Percentiles rank a stretch among this genome's conserved stretches.
phyloP scores from a whole-genome alignment of 2,888 invertebrate species.

The Rosalia funebris region DNA sequence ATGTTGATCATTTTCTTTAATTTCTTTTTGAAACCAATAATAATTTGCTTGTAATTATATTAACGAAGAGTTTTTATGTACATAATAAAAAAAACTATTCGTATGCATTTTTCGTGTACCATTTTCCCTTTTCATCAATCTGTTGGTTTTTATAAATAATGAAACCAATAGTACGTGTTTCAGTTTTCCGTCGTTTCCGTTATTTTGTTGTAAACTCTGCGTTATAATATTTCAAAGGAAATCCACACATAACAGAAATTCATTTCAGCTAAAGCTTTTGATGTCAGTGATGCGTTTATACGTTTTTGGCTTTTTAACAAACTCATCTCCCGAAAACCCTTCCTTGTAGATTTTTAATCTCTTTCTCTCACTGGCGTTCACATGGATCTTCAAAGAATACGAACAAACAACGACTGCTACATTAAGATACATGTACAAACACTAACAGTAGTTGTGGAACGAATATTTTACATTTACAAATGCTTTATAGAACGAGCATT shows the following conservation, averaged over 20 bases:
- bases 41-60: too few relatives aligned
- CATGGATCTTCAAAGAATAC: constrained; percentile 34
- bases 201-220: constrained; percentile 23
- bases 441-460: not conserved
- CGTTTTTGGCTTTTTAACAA: constrained; percentile 55
- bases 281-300: constrained; percentile 49
- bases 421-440: constrained; percentile 14
- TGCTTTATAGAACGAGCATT: too few relatives aligned
- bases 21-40: too few relatives aligned
- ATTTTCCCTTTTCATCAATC: too few relatives aligned
- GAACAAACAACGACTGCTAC: constrained; percentile 30
- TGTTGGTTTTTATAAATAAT: too few relatives aligned
- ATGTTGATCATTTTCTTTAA: too few relatives aligned
- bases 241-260: constrained; percentile 51
- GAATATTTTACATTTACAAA: too few relatives aligned
- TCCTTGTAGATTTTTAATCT: constrained; percentile 42
- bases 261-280: constrained; percentile 52
- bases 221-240: constrained; percentile 42
- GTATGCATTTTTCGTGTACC: too few relatives aligned
- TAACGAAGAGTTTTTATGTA: too few relatives aligned
- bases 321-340: constrained; percentile 44
- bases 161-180: too few relatives aligned
- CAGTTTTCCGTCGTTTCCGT: too few relatives aligned
- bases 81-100: too few relatives aligned
- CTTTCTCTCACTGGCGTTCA: constrained; percentile 36